Conservation (phyloP, 2,113 vertebrate species). For the Neogobius melanostomus region DNA sequence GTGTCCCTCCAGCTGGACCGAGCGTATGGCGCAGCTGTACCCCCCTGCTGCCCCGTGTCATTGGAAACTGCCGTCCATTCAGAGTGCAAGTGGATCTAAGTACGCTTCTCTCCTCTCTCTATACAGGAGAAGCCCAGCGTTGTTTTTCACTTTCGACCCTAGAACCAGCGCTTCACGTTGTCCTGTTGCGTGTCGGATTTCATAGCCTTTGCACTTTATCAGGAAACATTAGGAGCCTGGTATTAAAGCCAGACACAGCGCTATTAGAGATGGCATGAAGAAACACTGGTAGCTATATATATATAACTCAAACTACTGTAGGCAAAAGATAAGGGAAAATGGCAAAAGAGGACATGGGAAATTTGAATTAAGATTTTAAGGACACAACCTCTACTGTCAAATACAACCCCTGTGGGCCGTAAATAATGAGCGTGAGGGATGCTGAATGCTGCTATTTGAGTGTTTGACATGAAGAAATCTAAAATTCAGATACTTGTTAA, state of each 20-base stretch:
- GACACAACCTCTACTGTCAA: slow-evolving; percentile 57
- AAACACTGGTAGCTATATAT: slow-evolving; percentile 46
- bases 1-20: slow-evolving; percentile 43
- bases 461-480: slow-evolving; percentile 22
- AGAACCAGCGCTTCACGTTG: slow-evolving; percentile 11
- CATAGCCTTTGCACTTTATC: slow-evolving; percentile 44
- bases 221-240: slow-evolving; percentile 45
- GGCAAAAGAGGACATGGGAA: slow-evolving; percentile 10
- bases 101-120: neutral
- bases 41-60: slow-evolving; percentile 34
- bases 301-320: slow-evolving; percentile 54
- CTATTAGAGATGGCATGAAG: slow-evolving; percentile 31
- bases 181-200: slow-evolving; percentile 37
- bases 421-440: slow-evolving; percentile 46
- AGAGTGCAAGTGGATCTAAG: slow-evolving; percentile 17
- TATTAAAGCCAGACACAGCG: slow-evolving; percentile 24
- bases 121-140: neutral
- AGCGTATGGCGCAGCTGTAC: slow-evolving; percentile 45
- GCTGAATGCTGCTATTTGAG: slow-evolving; percentile 31
- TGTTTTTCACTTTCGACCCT: slow-evolving; percentile 11
- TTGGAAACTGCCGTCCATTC: slow-evolving; percentile 28
- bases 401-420: slow-evolving; percentile 7
- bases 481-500: too few species aligned
- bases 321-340: slow-evolving; percentile 25
- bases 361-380: slow-evolving; percentile 22